These are phyloP conservation scores for Myotis vivesi DNA, from an alignment of 2,797 vertebrate genomes.

Conservation along the genomic window DNA sequence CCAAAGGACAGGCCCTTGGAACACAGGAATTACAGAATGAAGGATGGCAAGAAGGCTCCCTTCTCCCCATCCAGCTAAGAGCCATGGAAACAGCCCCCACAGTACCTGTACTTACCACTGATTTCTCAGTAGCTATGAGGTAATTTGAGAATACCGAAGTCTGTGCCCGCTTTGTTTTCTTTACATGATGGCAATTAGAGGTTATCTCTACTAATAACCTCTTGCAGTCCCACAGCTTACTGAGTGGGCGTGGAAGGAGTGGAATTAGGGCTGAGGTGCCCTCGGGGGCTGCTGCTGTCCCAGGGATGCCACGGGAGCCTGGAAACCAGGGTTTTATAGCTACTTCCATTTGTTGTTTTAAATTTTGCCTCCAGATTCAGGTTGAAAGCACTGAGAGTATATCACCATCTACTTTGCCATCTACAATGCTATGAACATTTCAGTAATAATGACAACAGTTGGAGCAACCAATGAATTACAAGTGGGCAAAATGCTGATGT, in stretches of 20 bases:
- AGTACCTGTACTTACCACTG: background rate
- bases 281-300: background rate
- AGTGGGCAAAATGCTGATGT: background rate
- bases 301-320: background rate
- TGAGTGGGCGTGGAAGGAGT: background rate
- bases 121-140: background rate
- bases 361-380: background rate
- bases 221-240: background rate
- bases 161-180: background rate
- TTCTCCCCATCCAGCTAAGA: background rate
- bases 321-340: background rate
- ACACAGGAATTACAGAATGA: background rate
- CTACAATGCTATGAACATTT: background rate
- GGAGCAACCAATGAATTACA: background rate
- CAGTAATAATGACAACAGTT: background rate
- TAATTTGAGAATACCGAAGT: background rate
- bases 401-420: background rate
- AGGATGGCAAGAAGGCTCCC: background rate
- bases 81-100: background rate
- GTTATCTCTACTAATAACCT: background rate
- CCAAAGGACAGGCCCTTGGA: background rate
- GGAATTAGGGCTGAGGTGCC: background rate
- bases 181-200: constrained; percentile 1
- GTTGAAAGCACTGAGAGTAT: background rate
- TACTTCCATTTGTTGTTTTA: background rate